phyloP scores from a whole-genome alignment of 2,113 vertebrate genomes.

The Ptyas mucosa region DNA sequence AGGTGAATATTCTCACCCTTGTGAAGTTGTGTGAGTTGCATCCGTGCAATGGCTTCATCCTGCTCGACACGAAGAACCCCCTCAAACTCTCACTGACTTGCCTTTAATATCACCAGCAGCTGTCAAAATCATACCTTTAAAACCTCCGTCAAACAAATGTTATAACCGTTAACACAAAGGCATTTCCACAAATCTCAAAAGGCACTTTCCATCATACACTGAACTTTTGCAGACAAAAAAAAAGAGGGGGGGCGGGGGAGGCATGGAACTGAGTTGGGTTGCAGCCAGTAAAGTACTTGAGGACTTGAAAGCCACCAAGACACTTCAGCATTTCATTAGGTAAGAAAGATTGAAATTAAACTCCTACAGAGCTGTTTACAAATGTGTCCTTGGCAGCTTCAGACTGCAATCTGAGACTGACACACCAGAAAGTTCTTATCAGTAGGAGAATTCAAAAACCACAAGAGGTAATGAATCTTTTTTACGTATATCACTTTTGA shows the following conservation, averaged over 20 bases:
- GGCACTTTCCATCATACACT: not conserved
- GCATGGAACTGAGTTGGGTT: not conserved
- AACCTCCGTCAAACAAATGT: not conserved
- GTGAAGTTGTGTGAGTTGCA: not conserved
- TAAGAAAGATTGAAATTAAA: not conserved
- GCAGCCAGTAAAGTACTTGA: not conserved
- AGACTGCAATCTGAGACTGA: not conserved
- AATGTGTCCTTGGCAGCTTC: not conserved
- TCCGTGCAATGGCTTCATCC: not conserved
- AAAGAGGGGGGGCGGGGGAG: too few species aligned
- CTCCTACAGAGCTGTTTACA: not conserved
- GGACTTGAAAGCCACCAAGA: not conserved
- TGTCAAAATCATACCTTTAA: not conserved
- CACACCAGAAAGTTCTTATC: not conserved
- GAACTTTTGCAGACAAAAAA: not conserved
- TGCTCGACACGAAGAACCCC: fast-evolving
- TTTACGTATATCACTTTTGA: not conserved
- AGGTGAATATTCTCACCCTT: not conserved
- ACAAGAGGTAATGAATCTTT: not conserved
- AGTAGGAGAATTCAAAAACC: not conserved
- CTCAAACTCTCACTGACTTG: not conserved
- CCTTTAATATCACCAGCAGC: not conserved
- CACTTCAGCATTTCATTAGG: not conserved
- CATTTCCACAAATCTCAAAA: constrained; percentile 25
- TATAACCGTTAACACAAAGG: not conserved